Evolutionary conservation across 2,888 invertebrate genomes (phyloP).

Genomic region (Pachliopta kotzebuea): DNA sequence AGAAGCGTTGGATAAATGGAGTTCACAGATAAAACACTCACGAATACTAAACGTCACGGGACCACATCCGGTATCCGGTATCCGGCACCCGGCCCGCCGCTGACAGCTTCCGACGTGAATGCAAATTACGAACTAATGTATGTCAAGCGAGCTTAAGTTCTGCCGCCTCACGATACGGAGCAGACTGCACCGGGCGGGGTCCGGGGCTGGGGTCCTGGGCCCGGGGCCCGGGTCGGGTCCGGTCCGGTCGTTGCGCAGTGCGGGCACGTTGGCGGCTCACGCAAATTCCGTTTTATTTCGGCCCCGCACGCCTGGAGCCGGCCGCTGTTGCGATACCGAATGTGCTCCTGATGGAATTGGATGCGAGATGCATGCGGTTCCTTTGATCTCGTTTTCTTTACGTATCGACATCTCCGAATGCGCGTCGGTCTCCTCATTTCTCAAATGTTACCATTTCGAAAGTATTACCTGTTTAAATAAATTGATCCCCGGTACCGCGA

Average conservation of each 20-base stretch:
- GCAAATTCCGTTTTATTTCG: slow-evolving; percentile 37
- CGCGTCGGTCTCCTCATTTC: not conserved
- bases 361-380: slow-evolving; percentile 7
- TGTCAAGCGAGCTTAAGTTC: slow-evolving; percentile 32
- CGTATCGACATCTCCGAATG: not conserved
- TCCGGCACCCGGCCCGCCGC: slow-evolving; percentile 39
- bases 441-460: slow-evolving; percentile 5
- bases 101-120: slow-evolving; percentile 46
- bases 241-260: slow-evolving; percentile 35
- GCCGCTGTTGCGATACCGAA: not conserved
- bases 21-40: slow-evolving; percentile 32
- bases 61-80: slow-evolving; percentile 31
- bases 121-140: slow-evolving; percentile 42
- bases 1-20: slow-evolving; percentile 5
- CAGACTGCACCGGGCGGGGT: slow-evolving; percentile 36
- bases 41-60: slow-evolving; percentile 39
- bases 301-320: not conserved
- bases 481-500: too few relatives aligned
- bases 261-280: slow-evolving; percentile 32
- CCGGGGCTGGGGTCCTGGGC: slow-evolving; percentile 32
- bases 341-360: slow-evolving; percentile 18
- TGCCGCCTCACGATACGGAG: slow-evolving; percentile 34
- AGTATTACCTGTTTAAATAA: not conserved
- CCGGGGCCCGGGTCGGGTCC: slow-evolving; percentile 6
- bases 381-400: slow-evolving; percentile 12